Evolutionary conservation across 2,888 invertebrate genomes (phyloP).

Genomic region (Stenodera caucasica): DNA sequence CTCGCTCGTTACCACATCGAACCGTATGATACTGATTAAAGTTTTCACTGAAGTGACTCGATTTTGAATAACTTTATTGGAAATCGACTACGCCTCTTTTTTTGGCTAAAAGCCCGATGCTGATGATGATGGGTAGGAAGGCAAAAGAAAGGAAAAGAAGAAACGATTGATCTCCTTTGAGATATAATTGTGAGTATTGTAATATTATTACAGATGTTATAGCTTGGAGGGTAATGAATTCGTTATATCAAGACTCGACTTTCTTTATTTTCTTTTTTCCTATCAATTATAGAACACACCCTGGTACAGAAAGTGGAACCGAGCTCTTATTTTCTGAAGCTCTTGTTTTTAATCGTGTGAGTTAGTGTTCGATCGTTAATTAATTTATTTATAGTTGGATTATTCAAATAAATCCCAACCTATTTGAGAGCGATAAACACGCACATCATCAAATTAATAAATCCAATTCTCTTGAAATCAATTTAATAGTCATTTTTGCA

Average conservation of each 20-base stretch:
- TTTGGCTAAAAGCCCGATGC: neutral
- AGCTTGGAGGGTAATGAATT: neutral
- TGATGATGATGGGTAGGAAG: too few relatives aligned
- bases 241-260: neutral
- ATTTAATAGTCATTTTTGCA: too few relatives aligned
- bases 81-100: neutral
- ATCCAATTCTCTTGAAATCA: too few relatives aligned
- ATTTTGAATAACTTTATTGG: neutral
- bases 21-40: neutral
- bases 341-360: neutral
- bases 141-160: neutral
- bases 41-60: neutral
- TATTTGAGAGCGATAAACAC: too few relatives aligned
- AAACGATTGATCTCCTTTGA: neutral
- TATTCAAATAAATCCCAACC: neutral
- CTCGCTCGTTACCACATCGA: neutral
- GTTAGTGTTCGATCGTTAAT: neutral
- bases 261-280: neutral
- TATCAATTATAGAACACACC: neutral
- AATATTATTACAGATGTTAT: neutral
- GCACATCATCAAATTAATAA: too few relatives aligned
- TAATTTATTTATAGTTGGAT: neutral
- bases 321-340: neutral
- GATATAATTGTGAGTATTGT: neutral
- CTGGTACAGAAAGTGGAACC: neutral